phyloP scores from a whole-genome alignment of 2,113 vertebrate genomes.

The Bubo scandiacus region DNA sequence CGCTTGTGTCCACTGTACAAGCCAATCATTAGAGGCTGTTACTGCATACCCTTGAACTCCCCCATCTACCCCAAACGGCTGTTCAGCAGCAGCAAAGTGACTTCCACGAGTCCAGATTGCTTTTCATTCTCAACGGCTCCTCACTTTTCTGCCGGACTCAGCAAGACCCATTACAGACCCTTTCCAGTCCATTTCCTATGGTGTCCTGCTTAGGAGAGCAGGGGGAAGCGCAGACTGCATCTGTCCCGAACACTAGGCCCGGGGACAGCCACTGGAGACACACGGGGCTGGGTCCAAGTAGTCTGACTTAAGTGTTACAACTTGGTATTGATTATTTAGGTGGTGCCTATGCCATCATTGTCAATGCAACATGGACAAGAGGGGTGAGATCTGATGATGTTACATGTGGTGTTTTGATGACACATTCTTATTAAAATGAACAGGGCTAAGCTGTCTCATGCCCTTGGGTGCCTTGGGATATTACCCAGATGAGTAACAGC shows the following conservation, averaged over 20 bases:
- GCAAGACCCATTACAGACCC: neutral
- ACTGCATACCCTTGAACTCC: neutral
- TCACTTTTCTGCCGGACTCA: neutral
- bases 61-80: neutral
- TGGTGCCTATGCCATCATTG: neutral
- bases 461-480: neutral
- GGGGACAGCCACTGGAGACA: neutral
- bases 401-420: neutral
- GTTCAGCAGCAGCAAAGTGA: neutral
- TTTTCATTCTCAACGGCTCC: neutral
- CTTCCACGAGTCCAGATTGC: neutral
- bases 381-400: neutral
- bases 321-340: neutral
- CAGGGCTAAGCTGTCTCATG: neutral
- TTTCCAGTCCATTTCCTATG: neutral
- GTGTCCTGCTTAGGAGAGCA: neutral
- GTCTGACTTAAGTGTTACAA: neutral
- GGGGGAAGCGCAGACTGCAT: rapidly evolving
- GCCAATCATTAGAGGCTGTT: neutral
- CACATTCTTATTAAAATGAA: neutral
- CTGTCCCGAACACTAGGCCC: neutral
- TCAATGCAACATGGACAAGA: neutral
- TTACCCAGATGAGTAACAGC: neutral
- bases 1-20: neutral
- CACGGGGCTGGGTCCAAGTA: neutral